These are phyloP conservation scores for Diabrotica balteata DNA, from an alignment of 2,888 invertebrate species.

Conservation along the genomic window DNA sequence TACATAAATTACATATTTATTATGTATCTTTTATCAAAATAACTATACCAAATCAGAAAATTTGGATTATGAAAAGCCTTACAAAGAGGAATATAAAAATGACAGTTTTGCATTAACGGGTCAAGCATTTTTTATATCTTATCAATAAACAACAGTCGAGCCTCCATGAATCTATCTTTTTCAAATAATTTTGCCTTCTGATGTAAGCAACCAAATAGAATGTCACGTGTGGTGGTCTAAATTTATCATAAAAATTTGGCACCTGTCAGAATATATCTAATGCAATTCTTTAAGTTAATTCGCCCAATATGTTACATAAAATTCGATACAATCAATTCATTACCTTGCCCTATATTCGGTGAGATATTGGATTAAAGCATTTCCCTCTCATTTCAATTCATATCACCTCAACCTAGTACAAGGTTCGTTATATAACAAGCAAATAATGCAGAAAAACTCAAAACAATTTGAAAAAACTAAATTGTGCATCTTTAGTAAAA, in stretches of 20 bases:
- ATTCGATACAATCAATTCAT: not conserved
- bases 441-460: not conserved
- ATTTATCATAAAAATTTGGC: conserved; percentile 25
- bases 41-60: too few relatives aligned
- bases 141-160: too few relatives aligned
- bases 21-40: too few relatives aligned
- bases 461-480: not conserved
- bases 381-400: conserved; percentile 1
- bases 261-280: conserved; percentile 9
- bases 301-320: conserved; percentile 24
- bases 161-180: too few relatives aligned
- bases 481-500: not conserved
- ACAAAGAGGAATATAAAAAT: too few relatives aligned
- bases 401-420: not conserved
- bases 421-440: conserved; percentile 8
- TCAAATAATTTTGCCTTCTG: not conserved
- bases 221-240: conserved; percentile 21
- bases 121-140: too few relatives aligned
- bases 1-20: too few relatives aligned
- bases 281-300: too few relatives aligned
- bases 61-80: too few relatives aligned
- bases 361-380: not conserved
- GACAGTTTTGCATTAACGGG: too few relatives aligned
- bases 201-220: conserved; percentile 10
- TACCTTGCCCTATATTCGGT: conserved; percentile 8